Conservation (phyloP, 2,113 vertebrate species). For the Oncorhynchus keta region DNA sequence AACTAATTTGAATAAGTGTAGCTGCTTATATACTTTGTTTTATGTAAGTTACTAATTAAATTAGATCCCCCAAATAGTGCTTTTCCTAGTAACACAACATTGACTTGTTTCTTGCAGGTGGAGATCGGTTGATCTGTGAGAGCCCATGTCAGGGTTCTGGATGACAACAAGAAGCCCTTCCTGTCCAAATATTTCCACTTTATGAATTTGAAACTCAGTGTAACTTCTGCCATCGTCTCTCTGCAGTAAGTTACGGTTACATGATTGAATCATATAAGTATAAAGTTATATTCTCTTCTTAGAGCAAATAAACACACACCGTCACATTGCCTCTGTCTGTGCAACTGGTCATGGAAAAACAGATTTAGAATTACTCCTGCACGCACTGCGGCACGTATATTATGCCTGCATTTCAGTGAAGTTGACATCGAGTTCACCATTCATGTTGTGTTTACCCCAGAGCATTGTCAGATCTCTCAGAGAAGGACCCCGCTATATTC, state of each 20-base stretch:
- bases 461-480: slow-evolving; percentile 73
- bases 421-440: neutral
- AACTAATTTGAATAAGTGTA: neutral
- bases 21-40: neutral
- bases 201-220: slow-evolving; percentile 87
- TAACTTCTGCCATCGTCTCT: slow-evolving; percentile 85
- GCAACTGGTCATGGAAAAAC: too few relatives aligned
- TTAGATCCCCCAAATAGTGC: too few relatives aligned
- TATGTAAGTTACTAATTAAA: too few relatives aligned
- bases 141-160: slow-evolving; percentile 88
- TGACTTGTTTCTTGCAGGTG: slow-evolving; percentile 75
- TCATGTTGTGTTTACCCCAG: slow-evolving; percentile 55
- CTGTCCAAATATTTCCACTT: slow-evolving; percentile 81
- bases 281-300: too few relatives aligned
- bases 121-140: slow-evolving; percentile 90
- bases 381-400: neutral
- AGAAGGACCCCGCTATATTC: slow-evolving; percentile 83
- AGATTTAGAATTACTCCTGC: neutral
- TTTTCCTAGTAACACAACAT: neutral
- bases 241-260: slow-evolving; percentile 78
- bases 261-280: neutral
- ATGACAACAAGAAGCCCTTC: slow-evolving; percentile 89
- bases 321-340: neutral
- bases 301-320: neutral
- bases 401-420: neutral